Conservation (phyloP, 2,888 invertebrate species). For the Drosophila siamana region DNA sequence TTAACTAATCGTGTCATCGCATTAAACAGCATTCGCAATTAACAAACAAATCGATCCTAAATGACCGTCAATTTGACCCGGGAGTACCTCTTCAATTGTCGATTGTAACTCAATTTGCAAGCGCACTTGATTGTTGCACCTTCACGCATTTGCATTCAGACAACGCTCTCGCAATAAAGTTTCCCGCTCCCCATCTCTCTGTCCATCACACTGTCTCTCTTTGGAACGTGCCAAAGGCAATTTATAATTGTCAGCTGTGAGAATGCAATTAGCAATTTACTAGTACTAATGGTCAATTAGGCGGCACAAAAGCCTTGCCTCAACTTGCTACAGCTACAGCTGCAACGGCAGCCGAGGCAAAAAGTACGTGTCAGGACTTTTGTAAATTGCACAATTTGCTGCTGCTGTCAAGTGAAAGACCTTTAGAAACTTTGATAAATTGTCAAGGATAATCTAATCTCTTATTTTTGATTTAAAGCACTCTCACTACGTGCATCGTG, state of each 20-base stretch:
- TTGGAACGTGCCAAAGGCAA: constrained; percentile 57
- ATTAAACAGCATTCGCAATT: constrained; percentile 61
- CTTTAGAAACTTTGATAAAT: constrained; percentile 31
- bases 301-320: constrained; percentile 27
- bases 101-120: constrained; percentile 26
- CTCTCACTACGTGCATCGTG: neutral
- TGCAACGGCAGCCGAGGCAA: neutral
- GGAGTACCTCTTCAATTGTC: constrained; percentile 28
- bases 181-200: neutral
- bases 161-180: neutral
- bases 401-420: constrained; percentile 32
- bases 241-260: constrained; percentile 73
- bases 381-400: constrained; percentile 43
- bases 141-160: constrained; percentile 23
- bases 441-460: constrained; percentile 11
- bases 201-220: constrained; percentile 7
- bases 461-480: constrained; percentile 3
- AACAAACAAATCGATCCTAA: constrained; percentile 67
- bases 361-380: constrained; percentile 35
- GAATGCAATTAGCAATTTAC: constrained; percentile 73
- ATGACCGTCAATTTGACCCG: constrained; percentile 44
- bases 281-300: constrained; percentile 71
- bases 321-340: constrained; percentile 13
- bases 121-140: constrained; percentile 34
- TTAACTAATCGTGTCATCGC: constrained; percentile 57